Evolutionary conservation across 1,140 invertebrate species (phyloP).

Genomic region (Polypedilum pembai): DNA sequence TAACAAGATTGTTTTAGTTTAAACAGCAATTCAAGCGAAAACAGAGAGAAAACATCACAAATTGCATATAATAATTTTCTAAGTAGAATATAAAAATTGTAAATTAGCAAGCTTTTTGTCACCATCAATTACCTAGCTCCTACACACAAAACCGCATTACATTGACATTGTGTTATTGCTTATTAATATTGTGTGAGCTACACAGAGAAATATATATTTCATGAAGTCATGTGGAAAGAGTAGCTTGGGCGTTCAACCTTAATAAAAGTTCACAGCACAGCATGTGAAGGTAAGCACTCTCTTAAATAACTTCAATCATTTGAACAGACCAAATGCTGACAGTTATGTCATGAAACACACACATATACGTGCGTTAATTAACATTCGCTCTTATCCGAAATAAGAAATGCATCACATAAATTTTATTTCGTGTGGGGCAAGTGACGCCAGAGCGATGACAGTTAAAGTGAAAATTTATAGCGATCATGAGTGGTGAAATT

Average conservation of each 20-base stretch:
- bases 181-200: background rate
- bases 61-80: no score
- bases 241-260: background rate
- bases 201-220: background rate
- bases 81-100: no score
- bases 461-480: background rate
- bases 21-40: no score
- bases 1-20: no score
- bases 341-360: background rate
- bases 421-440: background rate
- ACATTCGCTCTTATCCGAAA: background rate
- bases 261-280: slow-evolving; percentile 15
- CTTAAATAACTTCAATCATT: background rate
- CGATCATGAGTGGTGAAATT: no score
- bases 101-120: no score
- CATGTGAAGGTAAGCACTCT: background rate
- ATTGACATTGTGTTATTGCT: slow-evolving; percentile 4
- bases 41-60: no score
- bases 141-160: background rate
- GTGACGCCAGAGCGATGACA: background rate
- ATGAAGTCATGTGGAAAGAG: background rate
- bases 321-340: background rate
- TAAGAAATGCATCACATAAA: background rate
- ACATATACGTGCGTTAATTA: background rate
- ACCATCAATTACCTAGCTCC: background rate